Evolutionary conservation across 1,140 invertebrate genomes (phyloP).

Genomic region (Drosophila suzukii): DNA sequence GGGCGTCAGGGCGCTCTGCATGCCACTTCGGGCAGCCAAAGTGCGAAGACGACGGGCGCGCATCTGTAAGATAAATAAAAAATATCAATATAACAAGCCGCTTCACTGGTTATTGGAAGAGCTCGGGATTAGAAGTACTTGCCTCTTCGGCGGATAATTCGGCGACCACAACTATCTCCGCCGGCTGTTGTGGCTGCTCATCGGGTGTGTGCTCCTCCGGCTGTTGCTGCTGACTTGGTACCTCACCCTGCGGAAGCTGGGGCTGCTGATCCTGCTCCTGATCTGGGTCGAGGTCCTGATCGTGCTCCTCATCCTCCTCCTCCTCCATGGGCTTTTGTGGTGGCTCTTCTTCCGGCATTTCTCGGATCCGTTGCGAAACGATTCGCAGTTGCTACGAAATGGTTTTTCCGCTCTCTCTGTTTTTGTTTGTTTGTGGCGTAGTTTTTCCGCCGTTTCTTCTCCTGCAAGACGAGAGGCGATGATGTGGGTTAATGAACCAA

Average conservation of each 20-base stretch:
- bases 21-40: constrained; percentile 84
- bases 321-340: constrained; percentile 67
- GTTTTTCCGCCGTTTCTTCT: constrained; percentile 43
- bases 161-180: constrained; percentile 27
- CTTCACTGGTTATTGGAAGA: not conserved
- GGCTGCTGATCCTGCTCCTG: constrained; percentile 21
- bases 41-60: constrained; percentile 88
- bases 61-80: constrained; percentile 86
- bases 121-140: constrained; percentile 56
- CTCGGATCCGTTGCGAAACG: constrained; percentile 21
- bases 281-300: constrained; percentile 20
- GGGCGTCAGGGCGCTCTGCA: constrained; percentile 10
- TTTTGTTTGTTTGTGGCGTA: constrained; percentile 68
- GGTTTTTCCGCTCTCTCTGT: constrained; percentile 34
- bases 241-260: constrained; percentile 5
- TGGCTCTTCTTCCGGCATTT: constrained; percentile 73
- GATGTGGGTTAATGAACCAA: constrained; percentile 75
- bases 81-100: too few species aligned
- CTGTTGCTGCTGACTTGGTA: constrained; percentile 20
- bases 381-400: constrained; percentile 35
- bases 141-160: constrained; percentile 91
- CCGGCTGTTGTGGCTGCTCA: constrained; percentile 5
- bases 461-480: constrained; percentile 19
- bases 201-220: not conserved
- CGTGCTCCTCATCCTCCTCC: constrained; percentile 53